phyloP scores from a whole-genome alignment of 1,140 invertebrate genomes.

The Psix sp. region DNA sequence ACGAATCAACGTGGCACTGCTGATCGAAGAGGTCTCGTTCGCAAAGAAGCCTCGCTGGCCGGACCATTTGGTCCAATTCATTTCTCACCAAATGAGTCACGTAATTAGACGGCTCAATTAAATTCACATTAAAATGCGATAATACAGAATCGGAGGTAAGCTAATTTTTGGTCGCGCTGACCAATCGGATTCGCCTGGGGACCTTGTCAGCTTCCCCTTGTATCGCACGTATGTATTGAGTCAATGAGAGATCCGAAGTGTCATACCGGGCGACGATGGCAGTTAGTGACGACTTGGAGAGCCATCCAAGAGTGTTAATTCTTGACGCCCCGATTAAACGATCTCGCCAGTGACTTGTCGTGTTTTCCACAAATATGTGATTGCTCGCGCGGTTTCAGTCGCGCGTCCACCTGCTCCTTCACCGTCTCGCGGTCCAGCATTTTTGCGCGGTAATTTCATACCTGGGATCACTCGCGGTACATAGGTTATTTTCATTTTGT shows the following conservation, averaged over 20 bases:
- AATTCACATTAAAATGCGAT: conserved; percentile 45
- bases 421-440: neutral
- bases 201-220: conserved; percentile 59
- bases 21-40: no score
- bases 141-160: conserved; percentile 47
- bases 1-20: no score
- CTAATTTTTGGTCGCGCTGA: conserved; percentile 56
- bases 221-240: conserved; percentile 53
- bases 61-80: neutral
- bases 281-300: conserved; percentile 54
- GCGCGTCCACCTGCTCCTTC: no score
- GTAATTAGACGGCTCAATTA: conserved; percentile 26
- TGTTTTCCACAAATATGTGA: conserved; percentile 2
- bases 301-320: conserved; percentile 47
- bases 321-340: conserved; percentile 51
- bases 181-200: conserved; percentile 50
- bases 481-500: no score
- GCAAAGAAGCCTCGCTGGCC: neutral
- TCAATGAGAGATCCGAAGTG: conserved; percentile 58
- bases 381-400: no score
- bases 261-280: conserved; percentile 52
- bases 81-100: neutral
- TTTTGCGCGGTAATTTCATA: no score
- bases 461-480: no score
- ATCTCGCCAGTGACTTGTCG: conserved; percentile 27